Conservation (phyloP, 2,113 vertebrate genomes). For the Clupea harengus region DNA sequence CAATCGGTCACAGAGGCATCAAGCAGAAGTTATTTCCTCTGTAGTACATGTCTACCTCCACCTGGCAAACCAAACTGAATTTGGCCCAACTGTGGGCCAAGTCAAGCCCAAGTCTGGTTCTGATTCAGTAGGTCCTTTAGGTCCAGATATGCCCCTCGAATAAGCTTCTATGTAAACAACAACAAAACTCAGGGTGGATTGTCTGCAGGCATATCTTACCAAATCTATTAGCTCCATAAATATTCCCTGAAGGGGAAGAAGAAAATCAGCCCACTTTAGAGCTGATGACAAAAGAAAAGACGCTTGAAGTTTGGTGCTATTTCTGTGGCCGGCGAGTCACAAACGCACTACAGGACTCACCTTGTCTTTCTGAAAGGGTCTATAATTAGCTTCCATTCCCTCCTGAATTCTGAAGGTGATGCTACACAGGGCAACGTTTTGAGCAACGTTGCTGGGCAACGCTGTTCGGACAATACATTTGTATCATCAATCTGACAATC, state of each 20-base stretch:
- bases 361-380: too few relatives aligned
- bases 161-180: not conserved
- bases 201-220: not conserved
- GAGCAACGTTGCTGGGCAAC: too few relatives aligned
- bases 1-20: not conserved
- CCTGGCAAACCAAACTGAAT: not conserved
- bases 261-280: not conserved
- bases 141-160: not conserved
- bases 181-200: not conserved
- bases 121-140: not conserved
- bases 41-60: not conserved
- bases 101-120: not conserved
- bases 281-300: not conserved
- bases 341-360: not conserved
- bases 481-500: not conserved
- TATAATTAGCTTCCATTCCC: too few relatives aligned
- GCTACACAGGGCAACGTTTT: too few relatives aligned
- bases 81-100: not conserved
- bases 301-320: not conserved
- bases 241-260: not conserved
- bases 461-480: not conserved
- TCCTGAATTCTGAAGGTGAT: not conserved
- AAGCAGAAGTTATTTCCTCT: not conserved
- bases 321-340: not conserved
- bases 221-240: not conserved